phyloP scores from a whole-genome alignment of 2,888 invertebrate species.

The Heteromurus nitidus region DNA sequence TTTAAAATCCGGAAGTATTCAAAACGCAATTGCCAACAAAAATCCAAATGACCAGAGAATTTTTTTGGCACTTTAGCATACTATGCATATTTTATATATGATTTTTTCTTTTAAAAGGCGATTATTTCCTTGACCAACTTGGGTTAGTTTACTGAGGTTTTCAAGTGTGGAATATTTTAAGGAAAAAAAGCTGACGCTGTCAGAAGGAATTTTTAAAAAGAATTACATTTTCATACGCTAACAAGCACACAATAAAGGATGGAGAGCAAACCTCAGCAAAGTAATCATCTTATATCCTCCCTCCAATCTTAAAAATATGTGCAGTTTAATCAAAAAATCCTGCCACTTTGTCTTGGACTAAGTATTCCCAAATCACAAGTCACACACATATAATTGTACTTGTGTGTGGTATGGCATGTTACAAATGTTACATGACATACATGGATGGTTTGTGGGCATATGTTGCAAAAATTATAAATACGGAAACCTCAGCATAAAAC shows the following conservation, averaged over 20 bases:
- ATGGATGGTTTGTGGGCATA: not conserved
- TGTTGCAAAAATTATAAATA: not conserved
- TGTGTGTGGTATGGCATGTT: too few species aligned
- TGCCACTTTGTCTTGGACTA: too few species aligned
- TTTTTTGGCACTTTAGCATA: not conserved
- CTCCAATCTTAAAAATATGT: too few species aligned
- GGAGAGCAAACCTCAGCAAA: not conserved
- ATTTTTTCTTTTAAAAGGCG: not conserved
- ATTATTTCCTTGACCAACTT: slow-evolving; percentile 7
- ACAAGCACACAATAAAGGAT: not conserved
- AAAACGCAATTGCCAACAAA: not conserved
- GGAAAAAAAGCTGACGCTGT: not conserved
- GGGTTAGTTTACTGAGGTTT: not conserved
- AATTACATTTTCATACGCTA: not conserved
- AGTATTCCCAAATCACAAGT: too few species aligned
- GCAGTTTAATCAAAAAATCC: not conserved
- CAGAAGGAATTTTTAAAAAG: not conserved
- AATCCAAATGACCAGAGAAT: not conserved
- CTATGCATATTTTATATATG: not conserved
- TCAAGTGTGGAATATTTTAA: not conserved
- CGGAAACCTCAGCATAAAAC: not conserved
- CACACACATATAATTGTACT: too few species aligned
- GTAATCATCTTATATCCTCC: not conserved
- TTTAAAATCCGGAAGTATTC: slow-evolving; percentile 5
- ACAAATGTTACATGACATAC: not conserved